Percentiles rank a stretch among this genome's conserved stretches.
phyloP scores from a whole-genome alignment of 2,113 vertebrate species.

The Platichthys flesus region DNA sequence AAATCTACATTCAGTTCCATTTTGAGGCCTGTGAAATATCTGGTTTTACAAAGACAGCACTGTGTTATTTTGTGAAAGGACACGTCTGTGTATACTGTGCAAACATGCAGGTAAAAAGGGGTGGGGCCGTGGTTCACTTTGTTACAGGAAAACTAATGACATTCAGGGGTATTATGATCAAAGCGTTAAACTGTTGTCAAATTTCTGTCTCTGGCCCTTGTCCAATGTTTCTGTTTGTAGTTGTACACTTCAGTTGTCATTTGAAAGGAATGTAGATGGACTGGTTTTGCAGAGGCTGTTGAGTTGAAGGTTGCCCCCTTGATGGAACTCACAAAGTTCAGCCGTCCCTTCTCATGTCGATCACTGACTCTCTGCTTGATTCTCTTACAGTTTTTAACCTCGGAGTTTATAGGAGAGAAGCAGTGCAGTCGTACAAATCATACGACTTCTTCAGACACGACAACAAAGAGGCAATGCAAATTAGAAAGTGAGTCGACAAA shows the following conservation, averaged over 20 bases:
- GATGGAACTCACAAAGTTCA: background rate
- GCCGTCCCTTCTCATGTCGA: background rate
- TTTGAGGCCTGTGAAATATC: background rate
- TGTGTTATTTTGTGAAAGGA: background rate
- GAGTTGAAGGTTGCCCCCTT: background rate
- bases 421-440: slow-evolving; percentile 94
- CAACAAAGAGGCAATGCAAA: slow-evolving; percentile 95
- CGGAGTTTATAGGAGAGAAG: slow-evolving; percentile 93
- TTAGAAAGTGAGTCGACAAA: slow-evolving; percentile 89
- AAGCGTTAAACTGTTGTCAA: background rate
- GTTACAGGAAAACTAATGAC: background rate
- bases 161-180: background rate
- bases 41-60: background rate
- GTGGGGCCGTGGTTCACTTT: background rate
- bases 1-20: no score
- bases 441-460: slow-evolving; percentile 98
- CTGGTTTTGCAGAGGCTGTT: slow-evolving; percentile 26
- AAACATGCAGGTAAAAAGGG: background rate
- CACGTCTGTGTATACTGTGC: background rate
- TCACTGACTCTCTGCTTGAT: slow-evolving; percentile 3
- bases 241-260: background rate
- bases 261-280: slow-evolving; percentile 37
- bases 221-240: background rate
- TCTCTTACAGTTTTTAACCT: slow-evolving; percentile 91
- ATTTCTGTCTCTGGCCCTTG: background rate